Conservation (phyloP, 2,888 invertebrate genomes). For the Trachelus troglodyta region DNA sequence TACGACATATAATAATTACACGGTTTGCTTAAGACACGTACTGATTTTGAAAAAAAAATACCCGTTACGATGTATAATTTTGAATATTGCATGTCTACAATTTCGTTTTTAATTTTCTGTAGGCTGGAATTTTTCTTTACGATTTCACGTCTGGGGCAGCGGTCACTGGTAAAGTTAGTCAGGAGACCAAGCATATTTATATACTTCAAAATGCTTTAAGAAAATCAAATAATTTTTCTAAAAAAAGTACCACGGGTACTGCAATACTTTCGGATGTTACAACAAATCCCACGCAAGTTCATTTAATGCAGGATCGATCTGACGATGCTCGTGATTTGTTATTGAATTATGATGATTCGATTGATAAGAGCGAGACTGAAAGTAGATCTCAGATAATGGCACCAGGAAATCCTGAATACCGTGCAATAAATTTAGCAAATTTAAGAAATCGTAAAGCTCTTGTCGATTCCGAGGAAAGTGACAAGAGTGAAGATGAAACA, state of each 20-base stretch:
- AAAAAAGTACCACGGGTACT: slow-evolving; percentile 21
- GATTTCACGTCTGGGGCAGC: slow-evolving; percentile 61
- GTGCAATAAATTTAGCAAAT: slow-evolving; percentile 52
- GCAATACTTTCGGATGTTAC: slow-evolving; percentile 17
- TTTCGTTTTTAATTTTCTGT: not conserved
- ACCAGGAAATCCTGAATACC: slow-evolving; percentile 34
- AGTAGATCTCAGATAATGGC: slow-evolving; percentile 17
- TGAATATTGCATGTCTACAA: no score
- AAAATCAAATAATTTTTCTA: slow-evolving; percentile 38
- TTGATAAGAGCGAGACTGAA: slow-evolving; percentile 14
- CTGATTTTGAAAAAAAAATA: no score
- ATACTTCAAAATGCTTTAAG: slow-evolving; percentile 56
- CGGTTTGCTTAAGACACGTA: no score
- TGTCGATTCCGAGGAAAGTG: slow-evolving; percentile 35
- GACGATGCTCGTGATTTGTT: slow-evolving; percentile 26
- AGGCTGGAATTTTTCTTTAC: slow-evolving; percentile 61
- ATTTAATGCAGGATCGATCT: slow-evolving; percentile 50
- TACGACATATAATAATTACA: no score
- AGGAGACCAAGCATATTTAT: slow-evolving; percentile 61
- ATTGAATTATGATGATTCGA: not conserved
- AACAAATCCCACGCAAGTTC: slow-evolving; percentile 22
- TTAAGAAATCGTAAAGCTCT: slow-evolving; percentile 47
- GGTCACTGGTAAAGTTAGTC: slow-evolving; percentile 51
- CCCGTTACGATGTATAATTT: no score
- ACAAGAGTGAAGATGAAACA: slow-evolving; percentile 29